Evolutionary conservation across 2,797 vertebrate genomes (phyloP).

Genomic region (Simalia tracyae): DNA sequence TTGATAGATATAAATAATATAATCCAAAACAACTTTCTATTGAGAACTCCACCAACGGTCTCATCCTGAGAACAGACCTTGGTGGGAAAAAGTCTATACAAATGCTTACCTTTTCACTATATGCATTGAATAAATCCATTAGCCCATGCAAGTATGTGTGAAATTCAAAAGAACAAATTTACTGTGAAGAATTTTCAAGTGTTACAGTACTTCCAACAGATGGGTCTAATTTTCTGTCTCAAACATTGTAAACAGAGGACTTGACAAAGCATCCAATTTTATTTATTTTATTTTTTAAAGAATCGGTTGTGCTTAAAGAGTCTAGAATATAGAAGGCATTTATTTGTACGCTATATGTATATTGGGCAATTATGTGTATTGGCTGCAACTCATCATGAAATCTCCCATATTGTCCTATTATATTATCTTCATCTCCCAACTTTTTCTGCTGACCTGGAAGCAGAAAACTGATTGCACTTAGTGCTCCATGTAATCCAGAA

Average conservation of each 20-base stretch:
- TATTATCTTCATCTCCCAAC: not conserved
- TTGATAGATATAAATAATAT: not conserved
- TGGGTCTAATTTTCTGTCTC: not conserved
- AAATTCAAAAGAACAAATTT: not conserved
- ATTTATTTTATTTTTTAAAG: not conserved
- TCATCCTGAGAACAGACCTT: not conserved
- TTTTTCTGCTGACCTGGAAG: not conserved
- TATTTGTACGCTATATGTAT: not conserved
- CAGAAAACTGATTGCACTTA: not conserved
- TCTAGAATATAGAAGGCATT: not conserved
- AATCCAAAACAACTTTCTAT: not conserved
- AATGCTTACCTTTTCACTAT: not conserved
- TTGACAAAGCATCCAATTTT: not conserved
- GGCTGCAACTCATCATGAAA: not conserved
- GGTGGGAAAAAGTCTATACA: not conserved
- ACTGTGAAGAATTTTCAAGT: not conserved
- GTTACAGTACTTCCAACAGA: not conserved
- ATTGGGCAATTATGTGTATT: not conserved
- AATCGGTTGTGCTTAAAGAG: not conserved
- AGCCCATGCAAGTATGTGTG: not conserved
- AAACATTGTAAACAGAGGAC: not conserved
- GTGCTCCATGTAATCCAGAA: not conserved
- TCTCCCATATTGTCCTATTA: not conserved
- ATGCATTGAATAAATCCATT: not conserved
- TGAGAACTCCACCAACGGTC: not conserved